These are phyloP conservation scores for Melanotus villosus DNA, from an alignment of 2,888 invertebrate species.

Conservation along the genomic window DNA sequence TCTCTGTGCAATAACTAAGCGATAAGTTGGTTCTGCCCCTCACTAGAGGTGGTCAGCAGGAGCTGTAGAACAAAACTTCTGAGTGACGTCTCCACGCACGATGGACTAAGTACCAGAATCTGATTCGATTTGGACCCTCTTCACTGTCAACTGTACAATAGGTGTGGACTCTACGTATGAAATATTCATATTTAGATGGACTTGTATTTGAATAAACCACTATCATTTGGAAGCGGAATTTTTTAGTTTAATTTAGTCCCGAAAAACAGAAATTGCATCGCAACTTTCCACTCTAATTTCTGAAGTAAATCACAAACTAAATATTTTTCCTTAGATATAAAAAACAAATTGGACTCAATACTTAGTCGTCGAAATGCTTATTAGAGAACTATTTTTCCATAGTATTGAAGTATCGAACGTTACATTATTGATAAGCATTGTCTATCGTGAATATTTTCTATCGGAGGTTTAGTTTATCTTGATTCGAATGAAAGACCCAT, in stretches of 20 bases:
- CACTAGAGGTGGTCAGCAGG: constrained; percentile 41
- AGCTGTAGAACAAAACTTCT: constrained; percentile 47
- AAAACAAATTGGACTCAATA: no score
- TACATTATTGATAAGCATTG: no score
- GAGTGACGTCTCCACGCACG: constrained; percentile 56
- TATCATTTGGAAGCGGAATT: constrained; percentile 16
- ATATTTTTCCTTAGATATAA: no score
- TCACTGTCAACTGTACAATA: constrained; percentile 65
- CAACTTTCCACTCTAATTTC: neutral
- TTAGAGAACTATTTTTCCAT: no score
- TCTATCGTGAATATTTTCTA: no score
- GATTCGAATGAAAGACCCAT: no score
- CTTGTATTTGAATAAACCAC: constrained; percentile 48
- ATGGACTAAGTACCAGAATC: constrained; percentile 56
- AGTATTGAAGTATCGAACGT: no score
- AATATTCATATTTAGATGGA: constrained; percentile 62
- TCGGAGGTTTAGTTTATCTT: no score
- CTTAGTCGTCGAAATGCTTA: no score
- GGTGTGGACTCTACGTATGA: constrained; percentile 65
- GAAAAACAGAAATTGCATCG: no score
- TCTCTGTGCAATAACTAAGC: neutral
- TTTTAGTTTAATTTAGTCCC: no score
- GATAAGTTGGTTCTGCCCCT: constrained; percentile 10
- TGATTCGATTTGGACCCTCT: constrained; percentile 64
- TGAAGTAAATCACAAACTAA: no score